Evolutionary conservation across 2,113 vertebrate species (phyloP), one percentile per base, ranked within the genome.

Genomic region (Hymenochirus boettgeri): DNA sequence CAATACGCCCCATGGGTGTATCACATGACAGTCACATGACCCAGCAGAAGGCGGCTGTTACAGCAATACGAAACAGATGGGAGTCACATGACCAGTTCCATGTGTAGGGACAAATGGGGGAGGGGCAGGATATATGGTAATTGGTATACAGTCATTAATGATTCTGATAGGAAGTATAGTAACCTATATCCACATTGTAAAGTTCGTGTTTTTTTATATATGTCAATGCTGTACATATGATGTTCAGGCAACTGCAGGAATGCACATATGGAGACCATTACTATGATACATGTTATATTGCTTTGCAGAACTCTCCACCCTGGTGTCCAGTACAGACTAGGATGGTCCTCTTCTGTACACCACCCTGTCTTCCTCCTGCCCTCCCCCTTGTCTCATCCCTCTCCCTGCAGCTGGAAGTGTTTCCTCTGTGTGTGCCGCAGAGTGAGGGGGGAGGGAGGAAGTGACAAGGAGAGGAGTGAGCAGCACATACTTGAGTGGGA

Each of bases 361-460:
- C 19, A 15, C 48, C 31, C 13, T 57, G 46, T 33, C 52, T 51
- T 25, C 23, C 59, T 51, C n/a, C 22, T 1, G 5, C 33, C 33
- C 33, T 35, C 33, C 33, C 7, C 66, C 24, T 55, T 59, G 23
- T 26, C 45, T 42, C 51, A 26, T 13, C 53, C 21, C 33, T 6
- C 25, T 55, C 42, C 63, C 55, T 66, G 63, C 63, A 66, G 54
- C 63, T 66, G 63, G 63, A 66, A 66, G 63, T 66, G 55, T 66
- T 66, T 66, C 63, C 63, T 66, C 54, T 66, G 19, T 47, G 45
- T 12, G 33, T 66, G 63, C 63, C 54, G 63, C 63, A 66, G 64
- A 19, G 56, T 48, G 23, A 56, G 64, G 46, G 57, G 64, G 56
- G 29, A 18, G 55, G 54, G 56, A 67, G 64, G 64, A 67, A 67